phyloP scores from a whole-genome alignment of 2,797 vertebrate genomes.

The Benthosema pterotum region DNA sequence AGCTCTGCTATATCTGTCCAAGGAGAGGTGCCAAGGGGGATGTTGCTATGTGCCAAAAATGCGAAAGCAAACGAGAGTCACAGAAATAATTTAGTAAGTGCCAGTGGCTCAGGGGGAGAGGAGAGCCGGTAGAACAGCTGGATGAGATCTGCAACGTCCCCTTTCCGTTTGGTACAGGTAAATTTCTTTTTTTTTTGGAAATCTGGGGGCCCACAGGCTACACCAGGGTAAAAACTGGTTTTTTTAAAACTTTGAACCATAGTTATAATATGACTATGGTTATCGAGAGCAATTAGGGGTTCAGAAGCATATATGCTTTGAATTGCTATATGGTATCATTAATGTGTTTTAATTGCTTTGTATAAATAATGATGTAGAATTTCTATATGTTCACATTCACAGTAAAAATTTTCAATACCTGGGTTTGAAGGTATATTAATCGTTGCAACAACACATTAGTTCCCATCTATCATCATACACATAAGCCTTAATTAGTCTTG shows the following conservation, averaged over 20 bases:
- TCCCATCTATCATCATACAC: slow-evolving; percentile 17
- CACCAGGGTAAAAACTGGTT: too few relatives aligned
- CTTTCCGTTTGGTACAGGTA: too few relatives aligned
- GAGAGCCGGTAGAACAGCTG: too few relatives aligned
- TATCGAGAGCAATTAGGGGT: too few relatives aligned
- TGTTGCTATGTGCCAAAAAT: slow-evolving; percentile 44
- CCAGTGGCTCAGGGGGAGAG: background rate
- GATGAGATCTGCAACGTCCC: too few relatives aligned
- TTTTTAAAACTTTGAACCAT: too few relatives aligned
- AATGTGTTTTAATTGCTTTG: background rate
- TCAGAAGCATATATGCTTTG: too few relatives aligned
- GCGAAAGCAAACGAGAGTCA: slow-evolving; percentile 10
- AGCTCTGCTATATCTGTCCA: slow-evolving; percentile 80
- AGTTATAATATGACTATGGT: too few relatives aligned
- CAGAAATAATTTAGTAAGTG: background rate
- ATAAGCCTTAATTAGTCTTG: background rate
- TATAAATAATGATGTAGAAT: background rate
- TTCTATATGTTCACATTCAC: too few relatives aligned
- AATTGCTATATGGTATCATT: too few relatives aligned
- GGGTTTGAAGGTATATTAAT: slow-evolving; percentile 32
- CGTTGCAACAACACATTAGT: slow-evolving; percentile 20
- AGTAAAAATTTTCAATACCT: slow-evolving; percentile 26
- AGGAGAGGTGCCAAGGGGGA: slow-evolving; percentile 46
- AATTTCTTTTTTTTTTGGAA: too few relatives aligned
- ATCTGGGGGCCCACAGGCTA: too few relatives aligned